Evolutionary conservation across 2,888 invertebrate genomes (phyloP).

Genomic region (Conus canariensis): DNA sequence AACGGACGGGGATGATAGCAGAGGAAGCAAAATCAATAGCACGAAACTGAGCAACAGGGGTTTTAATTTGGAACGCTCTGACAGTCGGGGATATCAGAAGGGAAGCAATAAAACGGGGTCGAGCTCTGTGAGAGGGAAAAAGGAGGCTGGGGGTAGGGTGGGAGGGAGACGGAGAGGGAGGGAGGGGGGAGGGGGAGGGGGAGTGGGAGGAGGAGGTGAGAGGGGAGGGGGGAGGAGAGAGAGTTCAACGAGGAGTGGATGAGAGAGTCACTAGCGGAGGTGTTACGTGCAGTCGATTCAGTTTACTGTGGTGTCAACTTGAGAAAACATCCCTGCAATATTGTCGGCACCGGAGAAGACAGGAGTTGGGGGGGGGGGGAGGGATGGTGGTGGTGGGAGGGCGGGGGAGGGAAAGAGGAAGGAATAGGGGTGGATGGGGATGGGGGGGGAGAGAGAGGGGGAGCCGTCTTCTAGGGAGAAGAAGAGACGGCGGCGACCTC

Average conservation of each 20-base stretch:
- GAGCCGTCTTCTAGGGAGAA: background rate
- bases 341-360: background rate
- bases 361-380: background rate
- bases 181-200: background rate
- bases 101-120: background rate
- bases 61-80: slow-evolving; percentile 30
- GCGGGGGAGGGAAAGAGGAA: background rate
- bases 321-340: background rate
- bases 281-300: background rate
- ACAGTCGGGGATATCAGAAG: slow-evolving; percentile 18
- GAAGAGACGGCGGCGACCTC: no score
- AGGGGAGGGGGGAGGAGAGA: background rate
- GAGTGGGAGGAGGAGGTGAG: background rate
- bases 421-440: no score
- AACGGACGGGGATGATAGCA: background rate
- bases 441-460: background rate
- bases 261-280: background rate
- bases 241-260: no score
- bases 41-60: slow-evolving; percentile 20
- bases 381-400: background rate
- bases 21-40: slow-evolving; percentile 25
- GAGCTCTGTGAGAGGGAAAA: background rate
- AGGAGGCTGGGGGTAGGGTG: background rate
- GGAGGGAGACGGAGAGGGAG: no score
- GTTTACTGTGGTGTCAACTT: background rate